Conservation (phyloP, 1,140 invertebrate species). For the Neotoxoptera formosana region DNA sequence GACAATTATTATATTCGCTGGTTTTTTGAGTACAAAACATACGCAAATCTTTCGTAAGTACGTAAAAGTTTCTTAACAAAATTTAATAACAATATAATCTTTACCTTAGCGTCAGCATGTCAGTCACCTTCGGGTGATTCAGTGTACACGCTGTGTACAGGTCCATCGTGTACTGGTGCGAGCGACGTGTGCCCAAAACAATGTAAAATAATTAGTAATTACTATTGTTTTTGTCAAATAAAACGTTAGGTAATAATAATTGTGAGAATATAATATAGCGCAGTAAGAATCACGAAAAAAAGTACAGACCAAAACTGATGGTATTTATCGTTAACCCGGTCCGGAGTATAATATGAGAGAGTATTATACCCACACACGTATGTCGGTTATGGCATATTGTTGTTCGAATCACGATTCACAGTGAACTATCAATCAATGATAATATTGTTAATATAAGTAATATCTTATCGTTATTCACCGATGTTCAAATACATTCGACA, state of each 20-base stretch:
- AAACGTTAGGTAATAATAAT: not conserved
- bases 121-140: slow-evolving; percentile 40
- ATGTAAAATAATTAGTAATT: not conserved
- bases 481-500: not conserved
- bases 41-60: not conserved
- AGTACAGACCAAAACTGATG: not conserved
- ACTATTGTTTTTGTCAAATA: not conserved
- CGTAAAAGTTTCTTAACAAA: not conserved
- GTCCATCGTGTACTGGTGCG: slow-evolving; percentile 6
- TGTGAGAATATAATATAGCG: not conserved
- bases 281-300: not conserved
- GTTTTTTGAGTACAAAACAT: not conserved
- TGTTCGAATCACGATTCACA: slow-evolving; percentile 26
- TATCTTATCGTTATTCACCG: slow-evolving; percentile 48
- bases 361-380: not conserved
- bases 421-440: slow-evolving; percentile 44
- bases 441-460: slow-evolving; percentile 49
- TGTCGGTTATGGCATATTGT: not conserved
- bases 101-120: slow-evolving; percentile 17
- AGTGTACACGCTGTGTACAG: slow-evolving; percentile 36
- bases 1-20: not conserved
- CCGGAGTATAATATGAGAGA: not conserved
- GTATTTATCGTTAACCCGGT: not conserved
- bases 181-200: not conserved
- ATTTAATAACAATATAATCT: not conserved